phyloP scores from a whole-genome alignment of 2,888 invertebrate genomes.

The Megalurothrips usitatus region DNA sequence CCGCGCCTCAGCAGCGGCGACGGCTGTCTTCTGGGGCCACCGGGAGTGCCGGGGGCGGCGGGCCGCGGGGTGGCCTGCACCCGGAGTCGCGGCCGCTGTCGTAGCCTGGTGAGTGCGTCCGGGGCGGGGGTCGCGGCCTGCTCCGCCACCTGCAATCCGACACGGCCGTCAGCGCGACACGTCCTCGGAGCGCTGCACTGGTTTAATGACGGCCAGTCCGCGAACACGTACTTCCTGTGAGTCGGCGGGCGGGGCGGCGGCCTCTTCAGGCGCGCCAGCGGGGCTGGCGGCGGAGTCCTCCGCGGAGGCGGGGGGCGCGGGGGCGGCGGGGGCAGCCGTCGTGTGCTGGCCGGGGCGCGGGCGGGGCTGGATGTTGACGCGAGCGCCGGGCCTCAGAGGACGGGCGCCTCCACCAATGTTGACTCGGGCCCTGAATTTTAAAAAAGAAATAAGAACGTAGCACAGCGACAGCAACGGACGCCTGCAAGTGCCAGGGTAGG shows the following conservation, averaged over 20 bases:
- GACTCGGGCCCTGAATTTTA: constrained; percentile 40
- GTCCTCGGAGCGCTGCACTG: no score
- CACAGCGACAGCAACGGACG: no score
- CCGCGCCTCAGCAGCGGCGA: background rate
- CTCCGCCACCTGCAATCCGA: constrained; percentile 47
- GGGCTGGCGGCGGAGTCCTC: constrained; percentile 37
- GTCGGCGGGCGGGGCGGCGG: constrained; percentile 33
- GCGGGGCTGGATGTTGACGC: constrained; percentile 54
- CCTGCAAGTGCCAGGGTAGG: no score
- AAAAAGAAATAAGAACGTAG: no score
- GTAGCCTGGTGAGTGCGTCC: background rate
- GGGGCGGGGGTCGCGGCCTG: constrained; percentile 43
- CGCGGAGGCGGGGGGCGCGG: constrained; percentile 37
- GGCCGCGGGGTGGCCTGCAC: background rate
- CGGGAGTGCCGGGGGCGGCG: constrained; percentile 4
- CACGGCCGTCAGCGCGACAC: constrained; percentile 40
- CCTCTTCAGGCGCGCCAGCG: constrained; percentile 4
- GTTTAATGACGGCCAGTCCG: constrained; percentile 41
- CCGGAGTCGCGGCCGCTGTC: background rate
- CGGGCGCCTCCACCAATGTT: constrained; percentile 50
- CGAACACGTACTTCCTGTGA: constrained; percentile 44
- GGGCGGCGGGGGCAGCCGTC: constrained; percentile 45
- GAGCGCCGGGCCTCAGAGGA: constrained; percentile 61
- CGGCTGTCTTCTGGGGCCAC: constrained; percentile 12
- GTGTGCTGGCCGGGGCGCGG: constrained; percentile 48